Conservation (phyloP, 2,113 vertebrate genomes). For the Limnothrissa miodon region DNA sequence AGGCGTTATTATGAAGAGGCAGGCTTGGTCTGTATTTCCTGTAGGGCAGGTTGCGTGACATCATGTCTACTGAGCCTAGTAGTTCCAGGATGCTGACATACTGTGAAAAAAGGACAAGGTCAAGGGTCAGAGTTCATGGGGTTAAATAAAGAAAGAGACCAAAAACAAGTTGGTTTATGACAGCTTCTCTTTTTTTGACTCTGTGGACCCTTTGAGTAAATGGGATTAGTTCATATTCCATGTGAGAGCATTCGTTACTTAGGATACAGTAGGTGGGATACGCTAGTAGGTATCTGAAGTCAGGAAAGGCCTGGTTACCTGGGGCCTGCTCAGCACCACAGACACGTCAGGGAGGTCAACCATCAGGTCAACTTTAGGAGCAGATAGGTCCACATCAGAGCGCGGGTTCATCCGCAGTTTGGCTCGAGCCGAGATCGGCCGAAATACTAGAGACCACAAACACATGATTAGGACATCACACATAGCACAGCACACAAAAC, state of each 20-base stretch:
- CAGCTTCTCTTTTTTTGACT: too few species aligned
- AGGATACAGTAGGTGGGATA: too few species aligned
- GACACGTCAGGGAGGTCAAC: slow-evolving; percentile 88
- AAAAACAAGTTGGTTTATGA: background rate
- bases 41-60: slow-evolving; percentile 94
- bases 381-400: slow-evolving; percentile 91
- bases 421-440: slow-evolving; percentile 89
- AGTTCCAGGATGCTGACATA: slow-evolving; percentile 97
- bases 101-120: slow-evolving; percentile 60
- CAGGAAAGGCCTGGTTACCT: slow-evolving; percentile 72
- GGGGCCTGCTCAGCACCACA: slow-evolving; percentile 88
- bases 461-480: slow-evolving; percentile 31
- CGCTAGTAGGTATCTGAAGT: too few species aligned
- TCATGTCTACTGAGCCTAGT: slow-evolving; percentile 93
- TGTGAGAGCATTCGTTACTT: too few species aligned
- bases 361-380: slow-evolving; percentile 88
- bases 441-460: slow-evolving; percentile 77
- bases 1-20: slow-evolving; percentile 75
- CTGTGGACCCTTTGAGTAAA: too few species aligned
- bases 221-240: too few species aligned
- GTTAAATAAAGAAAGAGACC: background rate
- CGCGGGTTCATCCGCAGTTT: slow-evolving; percentile 95
- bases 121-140: slow-evolving; percentile 5
- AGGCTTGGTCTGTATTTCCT: slow-evolving; percentile 87
- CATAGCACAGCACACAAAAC: background rate